Conservation (phyloP, 2,888 invertebrate species). For the Drosophila melanocephala region DNA sequence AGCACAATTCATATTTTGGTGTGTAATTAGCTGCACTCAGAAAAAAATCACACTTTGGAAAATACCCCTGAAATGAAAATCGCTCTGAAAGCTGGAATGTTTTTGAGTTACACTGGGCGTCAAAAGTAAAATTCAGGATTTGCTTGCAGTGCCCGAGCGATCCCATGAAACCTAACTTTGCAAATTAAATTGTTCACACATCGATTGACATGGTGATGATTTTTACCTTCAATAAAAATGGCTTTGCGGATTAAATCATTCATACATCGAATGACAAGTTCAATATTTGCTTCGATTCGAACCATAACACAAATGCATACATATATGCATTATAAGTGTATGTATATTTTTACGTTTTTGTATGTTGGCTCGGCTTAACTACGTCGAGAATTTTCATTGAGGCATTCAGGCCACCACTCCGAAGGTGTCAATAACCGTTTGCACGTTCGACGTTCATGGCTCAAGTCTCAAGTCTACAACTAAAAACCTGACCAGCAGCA, state of each 20-base stretch:
- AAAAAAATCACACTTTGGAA: not conserved
- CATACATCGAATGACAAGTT: constrained; percentile 31
- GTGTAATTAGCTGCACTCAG: not conserved
- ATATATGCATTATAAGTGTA: constrained; percentile 1
- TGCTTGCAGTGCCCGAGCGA: not conserved
- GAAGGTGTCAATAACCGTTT: constrained; percentile 66
- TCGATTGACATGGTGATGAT: not conserved
- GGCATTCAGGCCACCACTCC: constrained; percentile 46
- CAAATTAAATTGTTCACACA: not conserved
- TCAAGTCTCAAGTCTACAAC: constrained; percentile 27
- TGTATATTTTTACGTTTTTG: constrained; percentile 5
- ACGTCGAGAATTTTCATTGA: constrained; percentile 48
- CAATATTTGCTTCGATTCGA: constrained; percentile 33
- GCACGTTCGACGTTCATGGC: constrained; percentile 64
- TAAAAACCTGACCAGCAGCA: constrained; percentile 29
- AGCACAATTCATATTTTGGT: not conserved
- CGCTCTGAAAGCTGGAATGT: too few relatives aligned
- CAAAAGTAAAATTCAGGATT: not conserved
- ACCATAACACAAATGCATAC: not conserved
- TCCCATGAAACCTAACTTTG: not conserved
- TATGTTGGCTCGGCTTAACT: constrained; percentile 14
- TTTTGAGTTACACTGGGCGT: not conserved
- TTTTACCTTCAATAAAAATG: not conserved
- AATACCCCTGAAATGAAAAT: not conserved
- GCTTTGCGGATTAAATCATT: constrained; percentile 28